phyloP scores from a whole-genome alignment of 2,888 invertebrate genomes.

The Conomelus anceps region DNA sequence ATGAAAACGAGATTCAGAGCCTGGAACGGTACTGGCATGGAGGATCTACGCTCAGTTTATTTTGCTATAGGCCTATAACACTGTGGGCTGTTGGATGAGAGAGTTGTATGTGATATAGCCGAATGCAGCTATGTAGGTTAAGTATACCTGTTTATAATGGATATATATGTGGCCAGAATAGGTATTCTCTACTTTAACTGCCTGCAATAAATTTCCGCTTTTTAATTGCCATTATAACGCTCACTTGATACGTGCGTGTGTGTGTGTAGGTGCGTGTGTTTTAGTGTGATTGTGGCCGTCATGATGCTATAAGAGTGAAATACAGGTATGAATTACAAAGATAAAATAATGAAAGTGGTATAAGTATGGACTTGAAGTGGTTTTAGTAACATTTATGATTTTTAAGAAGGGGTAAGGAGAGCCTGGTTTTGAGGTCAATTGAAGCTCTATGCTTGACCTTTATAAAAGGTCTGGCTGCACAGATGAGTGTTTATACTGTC shows the following conservation, averaged over 20 bases:
- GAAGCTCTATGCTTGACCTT: too few relatives aligned
- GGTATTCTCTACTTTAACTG: neutral
- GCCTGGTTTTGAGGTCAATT: too few relatives aligned
- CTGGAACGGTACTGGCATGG: neutral
- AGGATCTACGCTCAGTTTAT: neutral
- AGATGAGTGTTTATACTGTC: too few relatives aligned
- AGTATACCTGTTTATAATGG: neutral
- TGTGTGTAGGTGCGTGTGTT: neutral
- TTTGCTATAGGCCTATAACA: neutral
- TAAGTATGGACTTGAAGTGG: too few relatives aligned
- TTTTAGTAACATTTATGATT: too few relatives aligned
- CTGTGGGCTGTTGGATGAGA: neutral
- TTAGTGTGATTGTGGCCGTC: conserved; percentile 4
- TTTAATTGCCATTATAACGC: neutral
- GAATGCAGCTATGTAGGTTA: neutral
- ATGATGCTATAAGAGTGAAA: conserved; percentile 3
- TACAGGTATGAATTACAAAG: neutral
- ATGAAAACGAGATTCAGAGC: neutral
- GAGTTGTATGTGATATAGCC: neutral
- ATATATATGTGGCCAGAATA: neutral
- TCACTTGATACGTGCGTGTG: neutral
- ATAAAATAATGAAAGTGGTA: neutral
- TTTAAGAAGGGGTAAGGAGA: neutral
- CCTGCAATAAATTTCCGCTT: neutral
- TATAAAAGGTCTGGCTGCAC: too few relatives aligned